Evolutionary conservation across 2,888 invertebrate species (phyloP), one percentile per base, ranked within the genome.

Genomic region (Acrobasis consociella): DNA sequence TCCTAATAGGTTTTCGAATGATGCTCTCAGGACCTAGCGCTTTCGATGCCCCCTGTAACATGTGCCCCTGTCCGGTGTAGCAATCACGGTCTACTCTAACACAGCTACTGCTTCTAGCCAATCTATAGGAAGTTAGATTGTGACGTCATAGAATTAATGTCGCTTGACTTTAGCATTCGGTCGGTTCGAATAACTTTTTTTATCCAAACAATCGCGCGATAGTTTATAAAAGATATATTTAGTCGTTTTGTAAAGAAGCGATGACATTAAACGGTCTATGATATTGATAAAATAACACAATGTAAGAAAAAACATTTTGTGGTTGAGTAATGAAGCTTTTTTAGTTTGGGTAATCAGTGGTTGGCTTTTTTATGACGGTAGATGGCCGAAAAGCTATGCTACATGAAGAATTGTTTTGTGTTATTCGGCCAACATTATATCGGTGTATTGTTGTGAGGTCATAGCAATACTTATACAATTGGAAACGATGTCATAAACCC

Each of bases 141-240:
- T 39, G 55, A 55, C 39, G 39, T 55, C 55, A 16, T 11, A 55
- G 16, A 55, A 39, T 46, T 46, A 55, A 55, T 53, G 55, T 39
- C 39, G 39, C 38, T 55, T 39, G 39, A 16, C 55, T 55, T 55
- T 39, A 16, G 10, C 15, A 39, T 55, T 55, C 16, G 9, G 10
- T 50, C 15, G 46, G 13, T 15, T 15, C 8, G 11, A 31, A 22
- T 9, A 22, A 8, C 22, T 10, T 52, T 52, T 55, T 55, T 55
- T 55, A 55, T 5, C 16, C n/a, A 39, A 31, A 55, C 10, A 11
- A 16, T 55, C 38, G 39, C 38, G 15, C 15, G 39, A 39, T n/a
- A 31, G 15, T 10, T 31, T n/a, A 52, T 52, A 5, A 22, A 31
- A 53, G 53, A n/a, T 39, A 55, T 42, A 15, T 52, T 52, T 5